phyloP scores from a whole-genome alignment of 2,797 vertebrate species.

The Dryobates pubescens region DNA sequence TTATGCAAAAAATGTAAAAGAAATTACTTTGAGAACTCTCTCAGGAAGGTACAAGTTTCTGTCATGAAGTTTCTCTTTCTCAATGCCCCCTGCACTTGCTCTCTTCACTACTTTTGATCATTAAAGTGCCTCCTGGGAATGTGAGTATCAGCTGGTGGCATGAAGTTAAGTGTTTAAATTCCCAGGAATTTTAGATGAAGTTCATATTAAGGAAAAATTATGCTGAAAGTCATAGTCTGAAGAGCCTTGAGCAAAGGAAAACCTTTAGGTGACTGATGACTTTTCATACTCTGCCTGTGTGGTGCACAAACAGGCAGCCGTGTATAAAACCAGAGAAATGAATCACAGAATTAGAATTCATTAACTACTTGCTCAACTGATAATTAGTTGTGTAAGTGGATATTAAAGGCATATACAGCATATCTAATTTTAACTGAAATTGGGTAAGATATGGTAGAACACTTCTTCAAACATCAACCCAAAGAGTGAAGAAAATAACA shows the following conservation, averaged over 20 bases:
- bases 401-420: background rate
- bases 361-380: conserved; percentile 42
- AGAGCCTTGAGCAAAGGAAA: conserved; percentile 60
- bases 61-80: background rate
- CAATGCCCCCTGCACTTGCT: conserved; percentile 26
- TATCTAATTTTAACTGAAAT: background rate
- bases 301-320: background rate
- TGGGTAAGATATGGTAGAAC: background rate
- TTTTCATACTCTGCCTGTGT: conserved; percentile 35
- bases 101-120: conserved; percentile 18
- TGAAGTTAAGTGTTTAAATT: conserved; percentile 51
- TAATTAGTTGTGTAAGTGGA: conserved; percentile 45
- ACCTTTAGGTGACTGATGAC: conserved; percentile 44
- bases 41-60: conserved; percentile 37
- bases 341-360: conserved; percentile 57
- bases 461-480: background rate
- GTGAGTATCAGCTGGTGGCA: conserved; percentile 35
- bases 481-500: background rate
- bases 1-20: conserved; percentile 60
- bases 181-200: conserved; percentile 45
- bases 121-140: conserved; percentile 48
- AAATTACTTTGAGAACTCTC: conserved; percentile 53
- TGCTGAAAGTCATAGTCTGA: conserved; percentile 55
- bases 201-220: conserved; percentile 67
- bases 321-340: conserved; percentile 1